Evolutionary conservation across 53 echinoderm and acorn worm genomes (phyloP).

Genomic region (Zoroaster sp.): DNA sequence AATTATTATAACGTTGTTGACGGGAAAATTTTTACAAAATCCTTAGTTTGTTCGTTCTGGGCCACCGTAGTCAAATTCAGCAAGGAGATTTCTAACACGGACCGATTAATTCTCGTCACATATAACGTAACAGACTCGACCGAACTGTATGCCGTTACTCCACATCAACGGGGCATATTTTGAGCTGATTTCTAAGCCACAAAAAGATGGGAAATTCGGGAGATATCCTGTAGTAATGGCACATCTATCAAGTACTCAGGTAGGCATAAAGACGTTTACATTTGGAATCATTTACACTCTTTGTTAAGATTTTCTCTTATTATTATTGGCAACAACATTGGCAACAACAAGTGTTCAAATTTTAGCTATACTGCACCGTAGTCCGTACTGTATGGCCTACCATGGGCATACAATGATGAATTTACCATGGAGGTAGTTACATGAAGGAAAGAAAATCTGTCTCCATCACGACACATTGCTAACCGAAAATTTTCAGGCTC

Average conservation of each 20-base stretch:
- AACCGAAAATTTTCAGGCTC: background rate
- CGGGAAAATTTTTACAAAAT: too few species aligned
- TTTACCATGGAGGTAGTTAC: too few species aligned
- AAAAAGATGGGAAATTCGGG: background rate
- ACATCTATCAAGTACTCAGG: slow-evolving; percentile 31
- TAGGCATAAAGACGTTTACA: background rate
- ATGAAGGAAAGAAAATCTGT: background rate
- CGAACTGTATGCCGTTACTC: too few species aligned
- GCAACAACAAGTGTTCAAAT: background rate
- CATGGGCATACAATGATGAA: background rate
- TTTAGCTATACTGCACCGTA: background rate
- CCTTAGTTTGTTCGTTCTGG: too few species aligned
- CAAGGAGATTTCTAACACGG: too few species aligned
- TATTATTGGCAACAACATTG: background rate
- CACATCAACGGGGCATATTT: too few species aligned
- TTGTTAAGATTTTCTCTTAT: background rate
- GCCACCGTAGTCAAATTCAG: too few species aligned
- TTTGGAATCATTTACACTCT: background rate
- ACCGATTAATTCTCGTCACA: too few species aligned
- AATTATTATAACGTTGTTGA: too few species aligned
- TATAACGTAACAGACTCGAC: too few species aligned
- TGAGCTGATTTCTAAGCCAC: too few species aligned
- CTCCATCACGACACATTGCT: background rate
- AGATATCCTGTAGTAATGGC: slow-evolving; percentile 20
- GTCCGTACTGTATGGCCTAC: background rate